A percentile compares a stretch with the other conserved stretches of the same genome.
These are phyloP conservation scores for Charanyca ferruginea DNA, from an alignment of 2,888 invertebrate species.

Conservation along the genomic window DNA sequence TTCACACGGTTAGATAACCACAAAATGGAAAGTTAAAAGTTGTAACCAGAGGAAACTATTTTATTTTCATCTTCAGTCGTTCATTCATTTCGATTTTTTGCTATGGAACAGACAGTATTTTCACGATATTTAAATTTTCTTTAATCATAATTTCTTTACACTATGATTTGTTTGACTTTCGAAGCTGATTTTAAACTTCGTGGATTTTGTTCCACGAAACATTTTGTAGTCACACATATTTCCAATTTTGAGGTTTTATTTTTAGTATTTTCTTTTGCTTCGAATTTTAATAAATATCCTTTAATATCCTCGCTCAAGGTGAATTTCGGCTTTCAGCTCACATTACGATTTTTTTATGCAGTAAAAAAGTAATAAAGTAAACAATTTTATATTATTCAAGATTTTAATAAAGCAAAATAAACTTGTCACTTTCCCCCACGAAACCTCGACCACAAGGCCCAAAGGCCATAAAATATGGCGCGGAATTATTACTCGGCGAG, in stretches of 20 bases:
- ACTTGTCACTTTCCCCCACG: constrained; percentile 13
- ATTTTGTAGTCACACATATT: too few species aligned
- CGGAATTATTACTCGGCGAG: constrained; percentile 18
- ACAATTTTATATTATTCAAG: constrained; percentile 2
- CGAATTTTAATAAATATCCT: too few species aligned
- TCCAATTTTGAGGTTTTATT: neutral
- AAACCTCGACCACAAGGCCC: constrained; percentile 1
- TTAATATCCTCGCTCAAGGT: too few species aligned
- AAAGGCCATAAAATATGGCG: constrained; percentile 26
- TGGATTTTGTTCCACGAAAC: neutral
- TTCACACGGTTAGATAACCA: neutral
- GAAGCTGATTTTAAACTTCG: neutral
- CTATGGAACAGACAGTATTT: neutral
- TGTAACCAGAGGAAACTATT: neutral
- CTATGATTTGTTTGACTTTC: neutral
- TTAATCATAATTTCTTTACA: neutral
- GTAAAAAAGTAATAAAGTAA: neutral
- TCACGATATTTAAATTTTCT: neutral
- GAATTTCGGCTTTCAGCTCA: too few species aligned
- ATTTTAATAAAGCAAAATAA: constrained; percentile 35
- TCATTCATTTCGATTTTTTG: neutral
- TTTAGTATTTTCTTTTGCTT: neutral
- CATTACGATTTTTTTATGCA: too few species aligned
- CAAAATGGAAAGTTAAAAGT: neutral
- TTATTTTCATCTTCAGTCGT: neutral